Conservation (phyloP, 2,113 vertebrate genomes). For the Plestiodon gilberti region DNA sequence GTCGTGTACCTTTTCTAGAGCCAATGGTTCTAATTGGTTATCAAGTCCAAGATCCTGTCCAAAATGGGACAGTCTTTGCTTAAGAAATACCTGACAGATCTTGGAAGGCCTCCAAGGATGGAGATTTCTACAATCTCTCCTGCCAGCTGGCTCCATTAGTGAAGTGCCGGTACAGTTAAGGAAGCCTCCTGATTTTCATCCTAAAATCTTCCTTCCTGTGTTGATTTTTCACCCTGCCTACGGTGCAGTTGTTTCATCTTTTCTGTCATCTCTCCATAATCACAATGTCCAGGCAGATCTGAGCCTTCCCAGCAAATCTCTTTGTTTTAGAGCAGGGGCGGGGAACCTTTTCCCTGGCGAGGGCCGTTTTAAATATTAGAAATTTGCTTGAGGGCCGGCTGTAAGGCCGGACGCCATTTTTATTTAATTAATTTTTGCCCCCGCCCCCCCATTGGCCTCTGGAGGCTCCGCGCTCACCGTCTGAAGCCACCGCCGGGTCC, state of each 20-base stretch:
- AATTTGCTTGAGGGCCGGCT: too few relatives aligned
- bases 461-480: too few relatives aligned
- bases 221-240: not conserved
- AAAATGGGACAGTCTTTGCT: not conserved
- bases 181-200: not conserved
- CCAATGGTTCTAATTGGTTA: not conserved
- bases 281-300: not conserved
- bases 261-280: not conserved
- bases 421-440: too few relatives aligned
- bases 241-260: not conserved
- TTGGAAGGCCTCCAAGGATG: not conserved
- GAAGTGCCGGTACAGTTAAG: not conserved
- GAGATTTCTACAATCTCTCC: not conserved
- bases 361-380: too few relatives aligned
- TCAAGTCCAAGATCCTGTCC: not conserved
- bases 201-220: not conserved
- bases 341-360: too few relatives aligned
- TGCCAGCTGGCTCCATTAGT: not conserved
- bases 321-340: not conserved
- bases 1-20: not conserved
- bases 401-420: too few relatives aligned
- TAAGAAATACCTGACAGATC: not conserved
- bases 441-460: too few relatives aligned
- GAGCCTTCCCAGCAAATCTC: not conserved
- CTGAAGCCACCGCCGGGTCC: too few relatives aligned